Evolutionary conservation across 2,797 vertebrate species (phyloP).

Genomic region (Propithecus deckenii): DNA sequence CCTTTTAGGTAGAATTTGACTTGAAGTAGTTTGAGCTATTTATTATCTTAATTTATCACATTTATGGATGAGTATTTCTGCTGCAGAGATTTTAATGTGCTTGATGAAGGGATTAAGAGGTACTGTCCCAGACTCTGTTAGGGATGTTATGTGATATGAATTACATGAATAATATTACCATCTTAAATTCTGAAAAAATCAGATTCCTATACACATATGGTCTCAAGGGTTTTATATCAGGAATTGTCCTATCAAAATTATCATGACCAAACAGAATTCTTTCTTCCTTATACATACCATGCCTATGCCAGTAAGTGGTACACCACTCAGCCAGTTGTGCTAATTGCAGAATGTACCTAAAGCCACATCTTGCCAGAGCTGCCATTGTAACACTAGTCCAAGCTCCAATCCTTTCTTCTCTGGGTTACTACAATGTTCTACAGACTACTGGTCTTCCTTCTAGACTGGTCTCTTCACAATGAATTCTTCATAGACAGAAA

Average conservation of each 20-base stretch:
- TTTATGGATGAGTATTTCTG: slow-evolving; percentile 17
- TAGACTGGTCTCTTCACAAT: not conserved
- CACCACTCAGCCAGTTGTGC: not conserved
- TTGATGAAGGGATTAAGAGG: not conserved
- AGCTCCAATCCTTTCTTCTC: not conserved
- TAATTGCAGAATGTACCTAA: not conserved
- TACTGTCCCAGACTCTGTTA: not conserved
- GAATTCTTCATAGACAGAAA: not conserved
- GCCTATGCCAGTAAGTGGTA: not conserved
- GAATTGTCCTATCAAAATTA: not conserved
- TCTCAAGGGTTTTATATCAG: not conserved
- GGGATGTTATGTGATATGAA: not conserved
- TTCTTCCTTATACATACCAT: not conserved
- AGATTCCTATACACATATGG: not conserved
- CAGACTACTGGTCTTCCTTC: not conserved
- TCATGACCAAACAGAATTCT: not conserved
- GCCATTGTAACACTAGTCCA: not conserved
- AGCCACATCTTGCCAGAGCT: not conserved
- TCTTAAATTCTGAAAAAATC: not conserved
- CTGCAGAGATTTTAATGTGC: not conserved
- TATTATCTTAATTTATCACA: not conserved
- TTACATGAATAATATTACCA: not conserved
- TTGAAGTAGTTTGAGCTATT: not conserved
- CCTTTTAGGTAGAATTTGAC: not conserved
- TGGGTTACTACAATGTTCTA: not conserved